Evolutionary conservation across 2,113 vertebrate species (phyloP).

Genomic region (Chloroceryle aenea): DNA sequence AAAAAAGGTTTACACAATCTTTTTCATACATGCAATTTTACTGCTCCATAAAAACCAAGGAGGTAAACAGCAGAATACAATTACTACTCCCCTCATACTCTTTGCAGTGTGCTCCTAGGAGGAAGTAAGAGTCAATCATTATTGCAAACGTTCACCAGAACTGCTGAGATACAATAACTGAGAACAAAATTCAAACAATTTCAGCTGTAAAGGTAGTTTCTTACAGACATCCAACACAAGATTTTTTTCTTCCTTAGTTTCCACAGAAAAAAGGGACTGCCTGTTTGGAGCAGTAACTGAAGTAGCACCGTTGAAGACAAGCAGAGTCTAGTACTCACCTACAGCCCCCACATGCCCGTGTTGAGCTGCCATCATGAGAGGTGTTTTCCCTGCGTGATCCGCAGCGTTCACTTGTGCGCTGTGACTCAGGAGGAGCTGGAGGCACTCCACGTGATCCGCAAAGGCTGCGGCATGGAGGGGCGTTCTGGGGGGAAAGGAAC

Average conservation of each 20-base stretch:
- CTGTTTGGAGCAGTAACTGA: not conserved
- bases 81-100: not conserved
- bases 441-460: slow-evolving; percentile 87
- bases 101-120: not conserved
- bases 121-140: not conserved
- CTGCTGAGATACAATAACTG: not conserved
- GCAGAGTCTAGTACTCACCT: slow-evolving; percentile 73
- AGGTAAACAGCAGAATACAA: not conserved
- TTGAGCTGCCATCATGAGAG: slow-evolving; percentile 91
- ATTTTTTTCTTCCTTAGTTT: not conserved
- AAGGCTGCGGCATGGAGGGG: slow-evolving; percentile 95
- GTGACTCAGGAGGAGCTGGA: slow-evolving; percentile 91
- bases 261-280: accelerated
- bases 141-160: not conserved
- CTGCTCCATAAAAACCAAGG: not conserved
- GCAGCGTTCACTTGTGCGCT: slow-evolving; percentile 82
- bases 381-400: slow-evolving; percentile 83
- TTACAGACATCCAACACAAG: not conserved
- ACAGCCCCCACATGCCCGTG: slow-evolving; percentile 82
- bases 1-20: not conserved
- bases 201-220: not conserved
- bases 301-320: not conserved
- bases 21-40: not conserved
- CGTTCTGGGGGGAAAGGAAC: slow-evolving; percentile 73
- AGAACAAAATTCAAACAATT: not conserved